Evolutionary conservation across 2,888 invertebrate genomes (phyloP).

Genomic region (Yponomeuta cagnagella): DNA sequence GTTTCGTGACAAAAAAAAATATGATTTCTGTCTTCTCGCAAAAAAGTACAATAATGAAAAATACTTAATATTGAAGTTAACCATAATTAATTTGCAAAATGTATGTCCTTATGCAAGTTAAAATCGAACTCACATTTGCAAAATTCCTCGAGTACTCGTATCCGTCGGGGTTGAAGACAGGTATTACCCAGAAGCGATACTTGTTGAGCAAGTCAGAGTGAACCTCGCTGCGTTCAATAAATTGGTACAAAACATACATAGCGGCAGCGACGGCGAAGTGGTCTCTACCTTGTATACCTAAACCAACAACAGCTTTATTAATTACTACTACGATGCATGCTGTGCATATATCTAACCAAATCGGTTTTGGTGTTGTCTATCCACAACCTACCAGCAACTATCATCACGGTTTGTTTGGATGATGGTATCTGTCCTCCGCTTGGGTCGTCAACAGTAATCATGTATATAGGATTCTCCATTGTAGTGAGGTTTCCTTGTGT

Average conservation of each 20-base stretch:
- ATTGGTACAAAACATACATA: conserved; percentile 58
- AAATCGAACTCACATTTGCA: conserved; percentile 44
- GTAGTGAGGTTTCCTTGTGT: conserved; percentile 56
- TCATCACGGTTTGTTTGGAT: conserved; percentile 62
- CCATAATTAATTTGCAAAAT: background rate
- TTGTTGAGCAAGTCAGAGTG: conserved; percentile 51
- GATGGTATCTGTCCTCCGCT: conserved; percentile 59
- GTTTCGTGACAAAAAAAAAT: too few species aligned
- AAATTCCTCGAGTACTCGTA: conserved; percentile 68
- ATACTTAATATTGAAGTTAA: too few species aligned
- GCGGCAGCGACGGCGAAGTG: conserved; percentile 64
- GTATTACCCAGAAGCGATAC: conserved; percentile 64
- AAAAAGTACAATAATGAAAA: too few species aligned
- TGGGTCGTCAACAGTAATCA: conserved; percentile 65
- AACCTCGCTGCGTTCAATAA: conserved; percentile 53
- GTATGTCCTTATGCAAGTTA: background rate
- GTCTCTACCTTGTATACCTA: conserved; percentile 65
- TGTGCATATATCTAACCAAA: too few species aligned
- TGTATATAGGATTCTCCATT: conserved; percentile 66
- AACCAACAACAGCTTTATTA: background rate
- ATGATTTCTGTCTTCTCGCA: too few species aligned
- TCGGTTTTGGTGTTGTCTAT: background rate
- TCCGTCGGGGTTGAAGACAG: conserved; percentile 67
- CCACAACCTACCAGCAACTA: conserved; percentile 49
- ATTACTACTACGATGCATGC: background rate